These are phyloP conservation scores for Lerista edwardsae DNA, from an alignment of 2,797 vertebrate genomes.

Conservation along the genomic window DNA sequence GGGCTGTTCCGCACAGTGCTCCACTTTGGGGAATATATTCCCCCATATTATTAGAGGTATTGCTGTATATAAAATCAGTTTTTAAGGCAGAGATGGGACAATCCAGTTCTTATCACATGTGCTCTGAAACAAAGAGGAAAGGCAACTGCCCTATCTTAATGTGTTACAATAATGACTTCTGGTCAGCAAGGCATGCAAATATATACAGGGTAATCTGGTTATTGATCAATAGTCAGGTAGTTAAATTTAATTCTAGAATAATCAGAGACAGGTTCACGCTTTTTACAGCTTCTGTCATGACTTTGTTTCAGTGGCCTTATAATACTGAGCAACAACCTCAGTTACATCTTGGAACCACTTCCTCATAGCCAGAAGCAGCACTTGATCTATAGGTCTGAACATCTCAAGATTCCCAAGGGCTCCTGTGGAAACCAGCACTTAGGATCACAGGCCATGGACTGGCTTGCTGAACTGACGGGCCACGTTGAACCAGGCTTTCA, in stretches of 20 bases:
- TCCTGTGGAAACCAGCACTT: constrained; percentile 80
- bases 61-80: neutral
- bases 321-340: constrained; percentile 84
- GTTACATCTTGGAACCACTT: constrained; percentile 91
- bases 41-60: too few relatives aligned
- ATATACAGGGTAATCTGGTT: neutral
- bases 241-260: neutral
- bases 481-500: constrained; percentile 59
- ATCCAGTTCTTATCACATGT: neutral
- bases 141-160: neutral
- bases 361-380: constrained; percentile 75
- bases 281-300: constrained; percentile 43
- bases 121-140: neutral
- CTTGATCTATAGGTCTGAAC: constrained; percentile 86
- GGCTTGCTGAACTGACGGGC: constrained; percentile 63
- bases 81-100: neutral
- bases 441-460: constrained; percentile 23
- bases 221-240: neutral
- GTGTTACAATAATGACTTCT: neutral
- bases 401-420: constrained; percentile 78
- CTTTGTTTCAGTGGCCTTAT: constrained; percentile 89
- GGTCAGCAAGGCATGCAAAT: neutral
- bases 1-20: too few relatives aligned
- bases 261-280: neutral
- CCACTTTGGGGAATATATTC: too few relatives aligned